Evolutionary conservation across 2,797 vertebrate genomes (phyloP).

Genomic region (Sebastes hopkinsi): DNA sequence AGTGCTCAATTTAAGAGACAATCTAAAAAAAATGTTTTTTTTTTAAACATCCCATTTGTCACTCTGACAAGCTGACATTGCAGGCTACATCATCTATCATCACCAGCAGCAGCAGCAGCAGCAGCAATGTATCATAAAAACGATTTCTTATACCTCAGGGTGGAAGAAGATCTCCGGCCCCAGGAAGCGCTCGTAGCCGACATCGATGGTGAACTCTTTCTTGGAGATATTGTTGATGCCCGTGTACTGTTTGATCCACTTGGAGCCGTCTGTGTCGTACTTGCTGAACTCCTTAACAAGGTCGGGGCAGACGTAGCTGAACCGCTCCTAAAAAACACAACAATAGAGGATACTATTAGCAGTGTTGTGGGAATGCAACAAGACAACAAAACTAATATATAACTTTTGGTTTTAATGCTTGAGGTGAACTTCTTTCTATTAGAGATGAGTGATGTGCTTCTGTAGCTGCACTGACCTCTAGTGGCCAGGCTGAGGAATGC

Average conservation of each 20-base stretch:
- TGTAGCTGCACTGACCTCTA: slow-evolving; percentile 36
- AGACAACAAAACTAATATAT: neutral
- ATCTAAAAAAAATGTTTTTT: neutral
- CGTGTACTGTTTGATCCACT: slow-evolving; percentile 99
- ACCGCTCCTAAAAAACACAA: slow-evolving; percentile 88
- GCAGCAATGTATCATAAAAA: neutral
- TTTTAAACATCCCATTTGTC: neutral
- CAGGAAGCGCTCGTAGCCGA: slow-evolving; percentile 97
- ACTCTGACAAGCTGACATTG: neutral
- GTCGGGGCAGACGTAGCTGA: slow-evolving; percentile 97
- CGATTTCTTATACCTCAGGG: slow-evolving; percentile 80
- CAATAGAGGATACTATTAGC: neutral
- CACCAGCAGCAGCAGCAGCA: neutral
- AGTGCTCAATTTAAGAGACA: neutral
- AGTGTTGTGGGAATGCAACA: neutral
- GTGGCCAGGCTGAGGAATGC: slow-evolving; percentile 32
- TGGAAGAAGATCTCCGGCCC: slow-evolving; percentile 99
- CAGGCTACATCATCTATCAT: neutral
- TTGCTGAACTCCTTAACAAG: slow-evolving; percentile 99
- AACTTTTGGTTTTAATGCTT: too few relatives aligned
- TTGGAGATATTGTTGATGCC: slow-evolving; percentile 95
- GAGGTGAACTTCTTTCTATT: neutral
- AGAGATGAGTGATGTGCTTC: neutral
- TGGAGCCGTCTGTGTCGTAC: slow-evolving; percentile 95
- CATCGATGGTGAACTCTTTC: slow-evolving; percentile 98